Base-by-base conservation (phyloP, 2,888 invertebrate species). In the Orchesella flavescens region DNA sequence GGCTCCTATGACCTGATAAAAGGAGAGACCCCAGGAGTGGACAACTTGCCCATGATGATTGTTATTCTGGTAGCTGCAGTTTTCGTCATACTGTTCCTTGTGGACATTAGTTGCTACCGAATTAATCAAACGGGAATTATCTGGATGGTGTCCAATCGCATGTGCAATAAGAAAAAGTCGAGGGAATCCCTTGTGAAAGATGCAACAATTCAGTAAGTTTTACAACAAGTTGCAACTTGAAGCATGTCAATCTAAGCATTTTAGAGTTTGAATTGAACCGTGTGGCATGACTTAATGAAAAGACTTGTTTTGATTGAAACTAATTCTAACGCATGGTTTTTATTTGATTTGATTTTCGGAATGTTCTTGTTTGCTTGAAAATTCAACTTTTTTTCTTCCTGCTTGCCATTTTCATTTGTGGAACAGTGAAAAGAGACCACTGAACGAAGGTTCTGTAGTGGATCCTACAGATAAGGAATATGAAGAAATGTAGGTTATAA, bases 21-120 rank as follows among this genome's bases (percentile, higher is more conserved):
- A 34, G 78, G 82, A 1, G 73, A 73, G 23, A 83, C 57, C 0
- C 15, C 79, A 10, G 13, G 71, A 12, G 34, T 72, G 2, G 90
- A 89, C 15, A 93, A 95, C 80, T 95, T 97, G 89, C 94, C 97
- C 88, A 95, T 95, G 85, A 93, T 97, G 88, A 95, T 97, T 46
- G 92, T 97, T 83, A 94, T 94, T 59, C 91, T 95, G 87, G 92
- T 97, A 86, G 92, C 97, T 84, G 69, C 97, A 88, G 92, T 97
- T 87, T 90, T 93, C 84, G 89, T 97, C 88, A 92, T 97, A 86
- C 90, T 93, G 84, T 89, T 93, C 88, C 89, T 93, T 87, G 93
- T 97, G 88, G 98, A 98, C 90, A 92, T 97, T 10, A 92, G 95
- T 55, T 96, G 97, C 89, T 94, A 94, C 90, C 92, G 93, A 91